Conservation (phyloP, 2,113 vertebrate species). For the Poecile atricapillus region DNA sequence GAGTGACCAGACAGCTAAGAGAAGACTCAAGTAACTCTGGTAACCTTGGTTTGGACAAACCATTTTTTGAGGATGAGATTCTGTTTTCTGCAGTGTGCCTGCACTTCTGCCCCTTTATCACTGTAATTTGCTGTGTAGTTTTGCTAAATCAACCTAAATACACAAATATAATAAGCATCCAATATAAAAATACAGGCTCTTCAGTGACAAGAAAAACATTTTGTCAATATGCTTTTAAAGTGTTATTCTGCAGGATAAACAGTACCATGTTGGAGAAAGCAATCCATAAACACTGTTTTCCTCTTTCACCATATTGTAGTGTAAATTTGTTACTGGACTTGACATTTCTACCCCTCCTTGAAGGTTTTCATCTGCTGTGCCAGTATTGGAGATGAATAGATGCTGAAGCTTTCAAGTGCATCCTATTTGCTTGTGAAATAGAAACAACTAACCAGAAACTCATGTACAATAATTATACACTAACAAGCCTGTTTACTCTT, state of each 20-base stretch:
- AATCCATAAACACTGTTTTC: conserved; percentile 17
- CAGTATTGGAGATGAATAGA: conserved; percentile 27
- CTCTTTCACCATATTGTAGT: conserved; percentile 31
- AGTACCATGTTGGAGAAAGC: conserved; percentile 23
- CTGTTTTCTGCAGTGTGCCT: background rate
- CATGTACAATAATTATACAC: conserved; percentile 12
- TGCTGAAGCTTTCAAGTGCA: conserved; percentile 42
- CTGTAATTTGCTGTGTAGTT: background rate
- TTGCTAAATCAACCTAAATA: conserved; percentile 8
- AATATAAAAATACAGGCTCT: conserved; percentile 24
- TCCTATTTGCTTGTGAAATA: conserved; percentile 1
- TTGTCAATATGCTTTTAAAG: conserved; percentile 18
- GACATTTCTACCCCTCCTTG: conserved; percentile 30
- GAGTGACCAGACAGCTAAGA: background rate
- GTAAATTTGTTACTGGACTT: background rate
- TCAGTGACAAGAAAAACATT: background rate
- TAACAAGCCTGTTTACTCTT: conserved; percentile 32
- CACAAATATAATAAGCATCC: background rate
- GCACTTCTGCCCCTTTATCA: background rate
- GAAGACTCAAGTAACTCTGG: background rate
- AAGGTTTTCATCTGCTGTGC: conserved; percentile 34
- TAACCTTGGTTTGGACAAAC: background rate
- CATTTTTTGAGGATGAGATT: background rate
- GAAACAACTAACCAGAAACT: conserved; percentile 43
- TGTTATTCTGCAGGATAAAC: conserved; percentile 33